These are phyloP conservation scores for Prosopocoilus inquinatus DNA, from an alignment of 2,888 invertebrate genomes.

Conservation along the genomic window DNA sequence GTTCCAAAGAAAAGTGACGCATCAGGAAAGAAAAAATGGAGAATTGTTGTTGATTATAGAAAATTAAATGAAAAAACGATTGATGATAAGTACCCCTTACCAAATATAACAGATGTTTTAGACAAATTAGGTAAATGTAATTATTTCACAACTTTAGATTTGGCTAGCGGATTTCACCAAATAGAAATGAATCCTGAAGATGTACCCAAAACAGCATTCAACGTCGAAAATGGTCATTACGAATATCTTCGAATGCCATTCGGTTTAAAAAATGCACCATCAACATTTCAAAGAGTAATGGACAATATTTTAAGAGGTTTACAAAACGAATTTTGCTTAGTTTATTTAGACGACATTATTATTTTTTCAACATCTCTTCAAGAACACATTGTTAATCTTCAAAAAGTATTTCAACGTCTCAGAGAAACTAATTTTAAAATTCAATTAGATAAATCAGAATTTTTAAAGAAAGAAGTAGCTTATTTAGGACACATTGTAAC, in stretches of 20 bases:
- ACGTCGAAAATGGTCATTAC: conserved; percentile 31
- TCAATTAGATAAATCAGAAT: not conserved
- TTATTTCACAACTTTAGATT: conserved; percentile 28
- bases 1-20: conserved; percentile 23
- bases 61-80: conserved; percentile 23
- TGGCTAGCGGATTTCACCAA: conserved; percentile 28
- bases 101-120: conserved; percentile 27
- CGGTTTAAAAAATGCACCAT: conserved; percentile 33
- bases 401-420: conserved; percentile 8
- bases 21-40: conserved; percentile 10
- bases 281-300: conserved; percentile 32
- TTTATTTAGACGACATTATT: conserved; percentile 31
- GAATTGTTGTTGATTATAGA: conserved; percentile 17
- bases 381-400: not conserved
- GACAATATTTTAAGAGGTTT: conserved; percentile 20
- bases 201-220: conserved; percentile 36
- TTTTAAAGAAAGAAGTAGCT: conserved; percentile 6
- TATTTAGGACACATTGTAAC: conserved; percentile 16
- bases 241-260: conserved; percentile 35
- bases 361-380: conserved; percentile 5
- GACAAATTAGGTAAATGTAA: conserved; percentile 25
- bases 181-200: conserved; percentile 23
- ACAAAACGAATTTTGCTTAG: conserved; percentile 9
- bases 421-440: not conserved
- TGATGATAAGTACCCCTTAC: conserved; percentile 24